Conservation (phyloP, 2,888 invertebrate species). For the Quadroppia sp. region DNA sequence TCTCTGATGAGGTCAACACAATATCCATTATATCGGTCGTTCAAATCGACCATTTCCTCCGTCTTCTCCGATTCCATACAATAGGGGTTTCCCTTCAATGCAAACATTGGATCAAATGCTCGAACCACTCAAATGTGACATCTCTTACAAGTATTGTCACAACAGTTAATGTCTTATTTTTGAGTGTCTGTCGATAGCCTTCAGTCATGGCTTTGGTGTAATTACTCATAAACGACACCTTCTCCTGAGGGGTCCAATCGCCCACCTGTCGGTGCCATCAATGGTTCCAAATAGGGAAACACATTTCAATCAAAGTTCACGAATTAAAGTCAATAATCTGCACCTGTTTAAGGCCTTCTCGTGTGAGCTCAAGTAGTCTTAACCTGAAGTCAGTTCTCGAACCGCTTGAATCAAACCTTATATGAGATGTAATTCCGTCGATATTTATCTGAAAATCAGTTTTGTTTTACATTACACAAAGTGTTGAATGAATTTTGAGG, state of each 20-base stretch:
- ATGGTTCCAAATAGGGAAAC: neutral
- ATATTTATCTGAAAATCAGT: constrained; percentile 67
- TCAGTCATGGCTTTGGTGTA: constrained; percentile 62
- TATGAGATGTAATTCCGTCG: constrained; percentile 86
- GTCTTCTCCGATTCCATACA: constrained; percentile 70
- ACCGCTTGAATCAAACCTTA: constrained; percentile 85
- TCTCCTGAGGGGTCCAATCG: constrained; percentile 76
- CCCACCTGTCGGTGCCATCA: constrained; percentile 64
- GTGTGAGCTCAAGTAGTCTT: constrained; percentile 56
- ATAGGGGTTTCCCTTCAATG: constrained; percentile 73
- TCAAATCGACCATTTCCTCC: constrained; percentile 62
- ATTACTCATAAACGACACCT: constrained; percentile 69
- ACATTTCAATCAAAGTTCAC: neutral
- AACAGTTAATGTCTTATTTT: constrained; percentile 77
- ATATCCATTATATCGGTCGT: constrained; percentile 80
- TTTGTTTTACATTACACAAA: neutral
- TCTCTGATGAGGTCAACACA: constrained; percentile 84
- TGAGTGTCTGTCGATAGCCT: constrained; percentile 51
- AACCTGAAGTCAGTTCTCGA: constrained; percentile 58
- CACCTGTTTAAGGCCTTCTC: constrained; percentile 71
- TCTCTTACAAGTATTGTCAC: constrained; percentile 68
- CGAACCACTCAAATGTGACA: neutral
- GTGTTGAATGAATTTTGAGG: neutral
- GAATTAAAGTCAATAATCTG: too few species aligned
- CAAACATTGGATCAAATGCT: neutral